Percentiles rank a stretch among this genome's conserved stretches.
Conservation (phyloP, 2,797 vertebrate species). For the Oryzias sinensis region DNA sequence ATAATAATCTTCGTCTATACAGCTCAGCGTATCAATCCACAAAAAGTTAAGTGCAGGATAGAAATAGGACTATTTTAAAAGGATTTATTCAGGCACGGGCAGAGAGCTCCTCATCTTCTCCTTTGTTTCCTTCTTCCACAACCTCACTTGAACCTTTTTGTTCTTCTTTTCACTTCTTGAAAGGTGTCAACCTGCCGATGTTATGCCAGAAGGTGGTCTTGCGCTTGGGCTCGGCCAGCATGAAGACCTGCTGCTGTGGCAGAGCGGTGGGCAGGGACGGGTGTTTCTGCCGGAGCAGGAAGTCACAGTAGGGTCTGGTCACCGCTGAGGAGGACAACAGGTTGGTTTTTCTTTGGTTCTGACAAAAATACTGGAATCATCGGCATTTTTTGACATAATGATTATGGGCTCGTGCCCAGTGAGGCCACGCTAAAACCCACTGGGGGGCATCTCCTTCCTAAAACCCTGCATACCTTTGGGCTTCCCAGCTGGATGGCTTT, state of each 20-base stretch:
- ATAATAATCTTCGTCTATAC: constrained; percentile 46
- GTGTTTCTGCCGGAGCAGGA: constrained; percentile 90
- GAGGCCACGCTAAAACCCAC: too few species aligned
- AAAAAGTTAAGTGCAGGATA: constrained; percentile 40
- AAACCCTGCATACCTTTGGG: constrained; percentile 83
- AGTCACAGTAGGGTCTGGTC: constrained; percentile 89
- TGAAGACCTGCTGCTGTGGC: constrained; percentile 92
- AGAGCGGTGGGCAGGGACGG: constrained; percentile 83
- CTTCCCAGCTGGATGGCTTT: constrained; percentile 86
- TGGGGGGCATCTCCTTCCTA: background rate
- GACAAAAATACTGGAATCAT: too few species aligned
- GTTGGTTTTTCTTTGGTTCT: background rate
- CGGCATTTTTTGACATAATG: too few species aligned
- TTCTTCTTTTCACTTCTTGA: constrained; percentile 83
- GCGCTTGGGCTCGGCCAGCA: constrained; percentile 93
- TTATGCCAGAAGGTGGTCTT: constrained; percentile 98
- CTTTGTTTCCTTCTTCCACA: constrained; percentile 18
- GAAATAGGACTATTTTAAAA: constrained; percentile 44
- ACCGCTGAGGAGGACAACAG: constrained; percentile 70
- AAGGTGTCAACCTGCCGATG: constrained; percentile 92
- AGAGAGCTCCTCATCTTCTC: constrained; percentile 40
- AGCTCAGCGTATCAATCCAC: constrained; percentile 46
- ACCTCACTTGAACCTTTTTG: background rate
- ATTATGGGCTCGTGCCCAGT: too few species aligned
- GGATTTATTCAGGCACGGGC: constrained; percentile 69